Evolutionary conservation across 2,888 invertebrate species (phyloP).

Genomic region (Eilema caniola): DNA sequence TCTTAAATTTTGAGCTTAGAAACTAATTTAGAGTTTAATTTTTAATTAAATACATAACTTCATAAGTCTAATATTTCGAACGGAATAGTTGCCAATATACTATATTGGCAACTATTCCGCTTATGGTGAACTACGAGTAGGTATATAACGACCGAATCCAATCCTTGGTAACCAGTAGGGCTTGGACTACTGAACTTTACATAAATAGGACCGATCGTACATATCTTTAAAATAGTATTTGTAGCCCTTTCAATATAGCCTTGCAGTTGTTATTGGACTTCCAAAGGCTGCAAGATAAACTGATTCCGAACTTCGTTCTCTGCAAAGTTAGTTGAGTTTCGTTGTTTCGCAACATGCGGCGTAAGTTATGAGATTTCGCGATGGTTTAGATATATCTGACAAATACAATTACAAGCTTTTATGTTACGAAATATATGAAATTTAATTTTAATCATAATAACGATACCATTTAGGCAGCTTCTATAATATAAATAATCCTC

Average conservation of each 20-base stretch:
- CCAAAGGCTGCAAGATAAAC: constrained; percentile 59
- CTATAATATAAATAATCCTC: too few species aligned
- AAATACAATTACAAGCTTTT: too few species aligned
- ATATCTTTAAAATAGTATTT: constrained; percentile 27
- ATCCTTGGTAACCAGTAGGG: too few species aligned
- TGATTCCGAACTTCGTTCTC: constrained; percentile 62
- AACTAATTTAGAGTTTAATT: neutral
- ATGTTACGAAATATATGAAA: too few species aligned
- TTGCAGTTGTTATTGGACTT: constrained; percentile 53
- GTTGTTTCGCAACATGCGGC: constrained; percentile 40
- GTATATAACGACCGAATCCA: too few species aligned
- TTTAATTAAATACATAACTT: neutral
- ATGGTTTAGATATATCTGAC: neutral
- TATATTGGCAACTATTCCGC: too few species aligned
- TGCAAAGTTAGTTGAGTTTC: constrained; percentile 53
- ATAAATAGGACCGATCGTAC: neutral
- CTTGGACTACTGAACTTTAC: too few species aligned
- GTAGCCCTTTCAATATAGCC: constrained; percentile 35
- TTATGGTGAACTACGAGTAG: too few species aligned
- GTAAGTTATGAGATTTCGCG: constrained; percentile 29
- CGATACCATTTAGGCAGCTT: too few species aligned
- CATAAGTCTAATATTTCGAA: too few species aligned
- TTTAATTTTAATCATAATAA: too few species aligned
- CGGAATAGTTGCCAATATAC: too few species aligned
- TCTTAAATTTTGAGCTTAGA: neutral